phyloP scores from a whole-genome alignment of 2,888 invertebrate genomes.

The Hetaerina titia region DNA sequence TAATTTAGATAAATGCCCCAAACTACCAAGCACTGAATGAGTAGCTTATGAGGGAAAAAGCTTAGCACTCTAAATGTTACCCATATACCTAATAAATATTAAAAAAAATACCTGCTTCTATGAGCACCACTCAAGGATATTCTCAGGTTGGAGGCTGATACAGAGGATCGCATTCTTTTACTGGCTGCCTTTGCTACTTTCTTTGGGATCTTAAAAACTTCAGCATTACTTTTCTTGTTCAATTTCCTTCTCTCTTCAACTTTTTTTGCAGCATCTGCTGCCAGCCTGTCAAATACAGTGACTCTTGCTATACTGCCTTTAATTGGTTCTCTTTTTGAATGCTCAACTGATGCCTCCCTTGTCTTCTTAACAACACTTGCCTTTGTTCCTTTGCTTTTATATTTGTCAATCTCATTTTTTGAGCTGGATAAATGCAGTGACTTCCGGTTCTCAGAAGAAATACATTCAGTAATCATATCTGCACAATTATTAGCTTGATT shows the following conservation, averaged over 20 bases:
- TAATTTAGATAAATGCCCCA: too few species aligned
- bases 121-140: background rate
- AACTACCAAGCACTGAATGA: too few species aligned
- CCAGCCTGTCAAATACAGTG: slow-evolving; percentile 52
- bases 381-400: background rate
- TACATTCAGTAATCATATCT: background rate
- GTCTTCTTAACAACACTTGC: background rate
- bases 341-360: too few species aligned
- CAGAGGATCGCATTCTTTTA: background rate
- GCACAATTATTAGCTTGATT: background rate
- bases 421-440: background rate
- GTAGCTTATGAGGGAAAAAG: too few species aligned
- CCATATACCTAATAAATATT: background rate
- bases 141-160: slow-evolving; percentile 36
- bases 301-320: background rate
- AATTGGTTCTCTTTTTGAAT: background rate
- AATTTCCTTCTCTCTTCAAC: slow-evolving; percentile 29
- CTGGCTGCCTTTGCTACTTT: background rate
- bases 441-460: background rate
- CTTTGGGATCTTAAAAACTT: slow-evolving; percentile 38
- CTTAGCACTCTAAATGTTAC: too few species aligned
- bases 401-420: background rate
- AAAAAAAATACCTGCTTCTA: background rate
- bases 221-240: background rate
- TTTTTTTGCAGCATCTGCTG: slow-evolving; percentile 54